Evolutionary conservation across 2,797 vertebrate species (phyloP).

Genomic region (Betta splendens): DNA sequence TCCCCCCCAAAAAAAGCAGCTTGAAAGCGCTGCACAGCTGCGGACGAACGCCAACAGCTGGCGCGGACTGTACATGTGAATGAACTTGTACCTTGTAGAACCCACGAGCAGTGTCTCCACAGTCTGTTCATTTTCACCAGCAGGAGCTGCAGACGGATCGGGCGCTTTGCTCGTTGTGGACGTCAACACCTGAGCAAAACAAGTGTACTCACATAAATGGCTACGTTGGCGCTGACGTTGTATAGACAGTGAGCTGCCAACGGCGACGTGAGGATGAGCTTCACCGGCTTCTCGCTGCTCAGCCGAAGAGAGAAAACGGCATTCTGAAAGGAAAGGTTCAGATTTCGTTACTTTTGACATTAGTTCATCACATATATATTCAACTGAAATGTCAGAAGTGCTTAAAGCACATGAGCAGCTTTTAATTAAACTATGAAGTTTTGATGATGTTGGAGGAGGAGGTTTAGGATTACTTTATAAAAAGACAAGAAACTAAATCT

Average conservation of each 20-base stretch:
- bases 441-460: conserved; percentile 11
- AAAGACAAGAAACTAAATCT: conserved; percentile 11
- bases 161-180: too few species aligned
- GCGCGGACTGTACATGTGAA: conserved; percentile 48
- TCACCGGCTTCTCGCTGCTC: conserved; percentile 41
- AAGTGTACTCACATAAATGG: conserved; percentile 70
- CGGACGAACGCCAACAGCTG: conserved; percentile 61
- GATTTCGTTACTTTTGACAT: background rate
- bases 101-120: background rate
- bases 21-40: conserved; percentile 57
- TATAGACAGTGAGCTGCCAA: fast-evolving
- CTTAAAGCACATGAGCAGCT: conserved; percentile 2
- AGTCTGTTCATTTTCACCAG: conserved; percentile 24
- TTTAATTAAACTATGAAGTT: too few species aligned
- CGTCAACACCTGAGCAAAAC: conserved; percentile 3
- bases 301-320: background rate
- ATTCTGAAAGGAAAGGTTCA: conserved; percentile 38
- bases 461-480: conserved; percentile 23
- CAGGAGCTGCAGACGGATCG: too few species aligned
- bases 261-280: conserved; percentile 66
- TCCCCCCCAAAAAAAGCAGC: conserved; percentile 50
- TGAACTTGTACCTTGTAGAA: conserved; percentile 31
- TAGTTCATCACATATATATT: background rate
- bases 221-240: conserved; percentile 9
- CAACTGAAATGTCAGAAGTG: too few species aligned